Evolutionary conservation across 2,888 invertebrate genomes (phyloP), one percentile per base, ranked within the genome.

Genomic region (Mythimna albipuncta): DNA sequence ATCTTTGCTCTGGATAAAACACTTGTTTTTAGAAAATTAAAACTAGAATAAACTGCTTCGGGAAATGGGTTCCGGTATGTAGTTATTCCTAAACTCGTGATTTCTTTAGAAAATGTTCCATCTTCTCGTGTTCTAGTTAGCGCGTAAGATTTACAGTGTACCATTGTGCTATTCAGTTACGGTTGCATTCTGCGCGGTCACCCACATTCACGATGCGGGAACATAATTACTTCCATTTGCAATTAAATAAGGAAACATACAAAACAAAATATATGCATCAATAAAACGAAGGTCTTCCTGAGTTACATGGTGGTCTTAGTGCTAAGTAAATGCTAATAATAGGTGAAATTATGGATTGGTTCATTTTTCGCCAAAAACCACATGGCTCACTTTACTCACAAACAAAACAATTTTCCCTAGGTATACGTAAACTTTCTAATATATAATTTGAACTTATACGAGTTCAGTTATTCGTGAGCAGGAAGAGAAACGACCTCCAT

Each of bases 1-100:
- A 77, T 94, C 93, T 75, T 90, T 91, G 76, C 89, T 86, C 94
- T 95, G 82, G 5, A 65, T 16, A 57, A 78, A 70, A 74, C 72
- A 64, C 32, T 50, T 19, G 38, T 57, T 47, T 2, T 11, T 47
- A 47, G 47, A 47, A 47, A 16, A 13, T 47, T 19, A 50, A 50
- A 50, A 16, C 16, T 6, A 50, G 19, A 5, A 50, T 50, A 19
- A 50, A 21, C 50, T 13, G 2, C 38, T 41, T n/a, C 16, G 38
- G 5, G 21, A 21, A 59, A 41, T 21, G 2, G 38, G n/a, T n/a
- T 16, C 16, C 7, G 26, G 9, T 35, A 62, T 38, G 54, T 19
- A 10, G 2, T 38, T 54, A n/a, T 47, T 47, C 38, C 38, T 9
- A 4, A 47, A 44, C n/a, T 26, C 38, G 38, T 3, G 5, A 11